These are phyloP conservation scores for Ophion ellenae DNA, from an alignment of 2,888 invertebrate genomes.

Conservation along the genomic window DNA sequence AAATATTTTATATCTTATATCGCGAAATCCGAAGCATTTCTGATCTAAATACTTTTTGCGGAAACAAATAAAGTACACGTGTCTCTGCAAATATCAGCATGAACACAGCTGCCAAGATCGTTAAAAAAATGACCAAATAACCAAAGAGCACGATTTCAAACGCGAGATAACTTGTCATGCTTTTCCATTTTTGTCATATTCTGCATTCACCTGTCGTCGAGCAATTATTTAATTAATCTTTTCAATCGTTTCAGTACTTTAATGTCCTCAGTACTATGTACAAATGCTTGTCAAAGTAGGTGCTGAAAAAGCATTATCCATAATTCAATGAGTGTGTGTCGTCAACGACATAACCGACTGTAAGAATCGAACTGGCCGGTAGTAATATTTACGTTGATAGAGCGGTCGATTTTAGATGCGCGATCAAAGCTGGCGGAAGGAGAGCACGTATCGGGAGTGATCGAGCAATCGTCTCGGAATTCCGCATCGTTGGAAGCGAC, in stretches of 20 bases:
- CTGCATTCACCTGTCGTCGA: neutral
- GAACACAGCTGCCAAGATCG: too few species aligned
- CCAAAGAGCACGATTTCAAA: too few species aligned
- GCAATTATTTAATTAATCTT: neutral
- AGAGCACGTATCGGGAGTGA: conserved; percentile 22
- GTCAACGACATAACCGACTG: neutral
- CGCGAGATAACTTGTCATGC: too few species aligned
- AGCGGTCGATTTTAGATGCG: conserved; percentile 3
- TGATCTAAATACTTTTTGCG: too few species aligned
- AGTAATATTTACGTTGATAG: conserved; percentile 2
- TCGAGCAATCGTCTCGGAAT: conserved; percentile 44
- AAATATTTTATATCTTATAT: too few species aligned
- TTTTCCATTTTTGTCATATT: too few species aligned
- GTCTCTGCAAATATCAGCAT: too few species aligned
- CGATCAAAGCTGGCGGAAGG: conserved; percentile 20
- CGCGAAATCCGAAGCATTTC: too few species aligned
- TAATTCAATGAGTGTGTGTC: neutral
- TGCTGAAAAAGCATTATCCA: neutral
- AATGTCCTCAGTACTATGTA: neutral
- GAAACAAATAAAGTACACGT: too few species aligned
- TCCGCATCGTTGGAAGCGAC: conserved; percentile 26
- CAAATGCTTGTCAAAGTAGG: neutral
- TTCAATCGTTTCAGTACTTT: neutral
- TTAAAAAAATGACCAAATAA: too few species aligned
- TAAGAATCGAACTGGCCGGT: neutral